These are phyloP conservation scores for Indicator indicator DNA, from an alignment of 2,113 vertebrate genomes.

Conservation along the genomic window DNA sequence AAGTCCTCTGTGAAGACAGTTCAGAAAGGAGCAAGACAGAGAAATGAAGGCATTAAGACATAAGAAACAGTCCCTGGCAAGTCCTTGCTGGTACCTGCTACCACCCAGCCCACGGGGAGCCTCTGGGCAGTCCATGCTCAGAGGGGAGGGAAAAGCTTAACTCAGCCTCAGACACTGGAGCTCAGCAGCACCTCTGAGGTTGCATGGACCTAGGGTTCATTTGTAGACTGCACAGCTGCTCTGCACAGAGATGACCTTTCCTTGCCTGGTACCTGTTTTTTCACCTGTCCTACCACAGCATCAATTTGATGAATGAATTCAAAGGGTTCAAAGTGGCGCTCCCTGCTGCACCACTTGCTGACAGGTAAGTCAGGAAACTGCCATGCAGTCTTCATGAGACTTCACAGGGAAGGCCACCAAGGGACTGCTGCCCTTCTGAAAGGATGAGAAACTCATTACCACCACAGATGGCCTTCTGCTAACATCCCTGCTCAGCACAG, in stretches of 20 bases:
- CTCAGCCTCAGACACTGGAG: not conserved
- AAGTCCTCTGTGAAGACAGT: not conserved
- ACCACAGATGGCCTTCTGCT: slow-evolving; percentile 7
- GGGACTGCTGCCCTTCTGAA: slow-evolving; percentile 53
- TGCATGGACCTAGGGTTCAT: not conserved
- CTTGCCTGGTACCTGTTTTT: not conserved
- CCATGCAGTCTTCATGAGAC: not conserved
- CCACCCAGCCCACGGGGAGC: not conserved
- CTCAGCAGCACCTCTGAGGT: not conserved
- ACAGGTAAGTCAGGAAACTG: slow-evolving; percentile 14
- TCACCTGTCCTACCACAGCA: not conserved
- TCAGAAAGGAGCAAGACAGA: not conserved
- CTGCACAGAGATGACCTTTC: not conserved
- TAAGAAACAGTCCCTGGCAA: not conserved
- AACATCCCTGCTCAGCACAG: not conserved
- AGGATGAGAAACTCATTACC: slow-evolving; percentile 50
- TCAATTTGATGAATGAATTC: not conserved
- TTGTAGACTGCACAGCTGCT: not conserved
- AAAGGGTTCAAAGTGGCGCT: not conserved
- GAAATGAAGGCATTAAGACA: not conserved
- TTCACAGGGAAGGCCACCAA: not conserved
- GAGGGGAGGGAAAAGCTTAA: not conserved
- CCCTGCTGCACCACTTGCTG: not conserved
- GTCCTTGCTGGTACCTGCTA: not conserved
- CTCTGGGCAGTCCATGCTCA: not conserved